Percentiles rank a stretch among this genome's conserved stretches.
phyloP scores from a whole-genome alignment of 2,113 vertebrate species.

The Nothobranchius furzeri region DNA sequence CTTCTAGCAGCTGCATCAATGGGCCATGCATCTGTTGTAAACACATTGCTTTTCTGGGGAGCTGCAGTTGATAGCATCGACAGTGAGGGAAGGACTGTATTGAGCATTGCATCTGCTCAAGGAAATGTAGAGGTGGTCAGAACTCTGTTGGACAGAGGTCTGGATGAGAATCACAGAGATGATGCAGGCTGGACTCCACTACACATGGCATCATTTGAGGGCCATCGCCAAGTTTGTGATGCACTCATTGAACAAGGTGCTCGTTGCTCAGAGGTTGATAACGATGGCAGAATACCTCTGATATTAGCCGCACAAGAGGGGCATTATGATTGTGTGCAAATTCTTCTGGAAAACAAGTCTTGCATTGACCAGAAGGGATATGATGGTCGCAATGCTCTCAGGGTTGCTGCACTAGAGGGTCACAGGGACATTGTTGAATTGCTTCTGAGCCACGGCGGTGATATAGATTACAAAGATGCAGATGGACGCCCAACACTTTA shows the following conservation, averaged over 20 bases:
- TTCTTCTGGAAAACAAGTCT: constrained; percentile 92
- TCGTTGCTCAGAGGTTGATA: constrained; percentile 93
- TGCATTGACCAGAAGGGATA: constrained; percentile 93
- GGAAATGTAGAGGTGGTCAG: constrained; percentile 97
- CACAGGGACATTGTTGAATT: constrained; percentile 95
- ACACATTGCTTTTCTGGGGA: constrained; percentile 95
- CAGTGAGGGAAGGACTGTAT: constrained; percentile 93
- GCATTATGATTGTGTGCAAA: constrained; percentile 95
- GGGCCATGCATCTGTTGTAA: constrained; percentile 96
- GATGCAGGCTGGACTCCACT: constrained; percentile 97
- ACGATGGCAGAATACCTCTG: constrained; percentile 93
- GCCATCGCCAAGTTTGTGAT: constrained; percentile 92
- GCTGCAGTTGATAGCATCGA: constrained; percentile 97
- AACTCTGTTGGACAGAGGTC: constrained; percentile 96
- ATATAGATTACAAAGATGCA: constrained; percentile 93
- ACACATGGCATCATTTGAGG: constrained; percentile 98
- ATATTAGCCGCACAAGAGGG: constrained; percentile 94
- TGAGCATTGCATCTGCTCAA: constrained; percentile 97
- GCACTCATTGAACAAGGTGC: constrained; percentile 98
- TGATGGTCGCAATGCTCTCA: constrained; percentile 92
- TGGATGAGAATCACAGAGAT: constrained; percentile 97
- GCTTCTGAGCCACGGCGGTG: constrained; percentile 89
- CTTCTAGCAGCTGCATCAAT: constrained; percentile 97
- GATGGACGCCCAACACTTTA: constrained; percentile 96
- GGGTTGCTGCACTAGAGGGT: constrained; percentile 92